Evolutionary conservation across 1,140 invertebrate genomes (phyloP), one percentile per base, ranked within the genome.

Genomic region (Anoplolepis gracilipes): DNA sequence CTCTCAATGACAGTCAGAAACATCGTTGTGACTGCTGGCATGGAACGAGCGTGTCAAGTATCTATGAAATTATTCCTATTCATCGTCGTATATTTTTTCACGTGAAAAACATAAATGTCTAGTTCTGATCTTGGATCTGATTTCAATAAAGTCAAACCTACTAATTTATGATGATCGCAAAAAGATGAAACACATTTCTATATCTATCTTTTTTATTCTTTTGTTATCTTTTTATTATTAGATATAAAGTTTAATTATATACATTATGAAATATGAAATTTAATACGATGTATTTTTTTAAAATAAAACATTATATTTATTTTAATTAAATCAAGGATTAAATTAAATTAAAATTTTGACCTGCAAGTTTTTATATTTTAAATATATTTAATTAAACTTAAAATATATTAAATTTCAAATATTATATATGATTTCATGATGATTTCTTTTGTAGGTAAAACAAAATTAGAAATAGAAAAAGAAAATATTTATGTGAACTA

Each of bases 41-140:
- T 65, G 30, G 22, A 42, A 39, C 65, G 59, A 42, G n/a, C 67
- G 67, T 73, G 59, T 69, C 25, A 81, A 42, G 62, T 25, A 55
- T n/a, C 67, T 25, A n/a, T 76, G 76, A 81, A 46, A 67, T 89
- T 69, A 88, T 28, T 69, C 36, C 22, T 11, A 46, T 64, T 70
- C 16, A 69, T 25, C 59, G 39, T 59, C 19, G 25, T 81, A 85
- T 78, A 77, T 53, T 53, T 78, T 30, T 25, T 11, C 19, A 28
- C 53, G 11, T 33, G 55, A 49, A 36, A 75, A 79, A 88, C 85
- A 85, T 85, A 88, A 88, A 85, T 33, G 73, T 59, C 6, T 61
- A 8, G 22, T 55, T 55, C 7, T n/a, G 62, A n/a, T 72, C 73
- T 87, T 65, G n/a, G 61, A 33, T 57, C 39, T 30, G 6, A 49